Percentiles rank a stretch among this genome's conserved stretches.
phyloP scores from a whole-genome alignment of 2,113 vertebrate genomes.

The Anarhynchus alexandrinus region DNA sequence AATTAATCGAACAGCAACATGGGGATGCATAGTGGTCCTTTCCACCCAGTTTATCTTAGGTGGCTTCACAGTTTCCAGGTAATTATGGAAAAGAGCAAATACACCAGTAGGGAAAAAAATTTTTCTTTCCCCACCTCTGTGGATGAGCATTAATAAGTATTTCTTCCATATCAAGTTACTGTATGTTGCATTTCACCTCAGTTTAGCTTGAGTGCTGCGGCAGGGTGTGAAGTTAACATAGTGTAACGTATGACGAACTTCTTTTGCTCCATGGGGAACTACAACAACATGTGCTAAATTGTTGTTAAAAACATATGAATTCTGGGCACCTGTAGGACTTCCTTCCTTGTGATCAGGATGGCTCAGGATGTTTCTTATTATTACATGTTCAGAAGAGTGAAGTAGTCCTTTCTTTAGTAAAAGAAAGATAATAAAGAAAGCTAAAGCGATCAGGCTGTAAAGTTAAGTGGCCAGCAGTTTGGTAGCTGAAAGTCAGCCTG shows the following conservation, averaged over 20 bases:
- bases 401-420: not conserved
- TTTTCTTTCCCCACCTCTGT: not conserved
- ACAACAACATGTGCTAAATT: not conserved
- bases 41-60: not conserved
- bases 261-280: not conserved
- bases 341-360: not conserved
- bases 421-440: not conserved
- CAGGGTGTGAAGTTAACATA: not conserved
- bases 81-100: not conserved
- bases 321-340: not conserved
- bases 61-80: not conserved
- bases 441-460: not conserved
- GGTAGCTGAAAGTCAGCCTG: not conserved
- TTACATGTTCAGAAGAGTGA: not conserved
- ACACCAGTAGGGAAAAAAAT: rapidly evolving
- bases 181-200: not conserved
- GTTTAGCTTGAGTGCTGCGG: not conserved
- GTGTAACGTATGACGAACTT: not conserved
- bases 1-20: too few species aligned
- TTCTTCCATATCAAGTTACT: not conserved
- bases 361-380: not conserved
- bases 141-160: not conserved
- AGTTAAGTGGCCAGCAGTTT: not conserved
- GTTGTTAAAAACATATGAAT: not conserved
- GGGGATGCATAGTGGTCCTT: not conserved